These are phyloP conservation scores for Turritopsis dohrnii DNA, from an alignment of 30 jellyfish, hydroid and myxozoan species.

Conservation along the genomic window DNA sequence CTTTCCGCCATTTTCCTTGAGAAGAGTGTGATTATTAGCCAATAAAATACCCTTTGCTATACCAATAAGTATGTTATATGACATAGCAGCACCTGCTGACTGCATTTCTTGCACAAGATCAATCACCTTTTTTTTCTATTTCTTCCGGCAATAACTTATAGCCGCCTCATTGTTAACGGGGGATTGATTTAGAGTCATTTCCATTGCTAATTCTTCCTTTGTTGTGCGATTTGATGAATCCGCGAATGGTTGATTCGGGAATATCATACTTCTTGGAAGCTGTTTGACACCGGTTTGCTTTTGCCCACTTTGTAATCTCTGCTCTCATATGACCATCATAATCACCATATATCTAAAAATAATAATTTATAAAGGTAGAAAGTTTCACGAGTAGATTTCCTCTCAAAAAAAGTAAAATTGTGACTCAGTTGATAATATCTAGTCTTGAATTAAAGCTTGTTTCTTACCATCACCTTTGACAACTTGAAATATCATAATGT, in stretches of 20 bases:
- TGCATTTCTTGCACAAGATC: not conserved
- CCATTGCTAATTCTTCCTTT: not conserved
- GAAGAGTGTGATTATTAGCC: not conserved
- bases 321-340: not conserved
- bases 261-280: constrained; percentile 1
- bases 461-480: no score
- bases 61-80: not conserved
- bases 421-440: no score
- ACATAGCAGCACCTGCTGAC: not conserved
- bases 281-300: not conserved
- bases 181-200: not conserved
- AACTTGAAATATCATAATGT: no score
- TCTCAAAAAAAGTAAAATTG: no score
- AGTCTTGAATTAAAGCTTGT: no score
- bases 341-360: no score
- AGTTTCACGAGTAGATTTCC: no score
- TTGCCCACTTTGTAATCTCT: not conserved
- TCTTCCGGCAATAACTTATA: not conserved
- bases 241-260: not conserved
- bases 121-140: not conserved
- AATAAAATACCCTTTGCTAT: not conserved
- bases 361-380: no score
- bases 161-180: not conserved
- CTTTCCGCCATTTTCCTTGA: not conserved
- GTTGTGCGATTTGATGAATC: not conserved